Conservation (phyloP, 2,113 vertebrate genomes). For the Opisthocomus hoazin region DNA sequence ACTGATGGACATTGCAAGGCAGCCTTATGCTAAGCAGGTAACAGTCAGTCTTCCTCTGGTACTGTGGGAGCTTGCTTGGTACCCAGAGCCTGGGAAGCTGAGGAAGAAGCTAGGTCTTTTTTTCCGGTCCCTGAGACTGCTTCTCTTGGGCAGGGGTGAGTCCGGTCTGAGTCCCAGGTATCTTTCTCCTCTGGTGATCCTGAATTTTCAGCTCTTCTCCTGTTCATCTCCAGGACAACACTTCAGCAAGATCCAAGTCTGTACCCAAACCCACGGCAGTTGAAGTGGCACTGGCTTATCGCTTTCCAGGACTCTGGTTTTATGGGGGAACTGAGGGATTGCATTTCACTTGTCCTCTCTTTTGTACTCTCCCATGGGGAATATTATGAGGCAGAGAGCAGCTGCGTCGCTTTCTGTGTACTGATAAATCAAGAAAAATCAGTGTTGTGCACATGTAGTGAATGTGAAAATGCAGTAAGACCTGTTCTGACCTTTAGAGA, state of each 20-base stretch:
- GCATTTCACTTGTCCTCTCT: neutral
- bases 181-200: neutral
- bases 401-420: neutral
- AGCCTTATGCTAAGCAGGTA: neutral
- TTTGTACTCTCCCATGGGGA: neutral
- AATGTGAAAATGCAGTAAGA: neutral
- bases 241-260: neutral
- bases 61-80: neutral
- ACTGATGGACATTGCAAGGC: neutral
- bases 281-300: neutral
- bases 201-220: neutral
- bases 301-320: neutral
- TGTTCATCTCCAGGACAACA: neutral
- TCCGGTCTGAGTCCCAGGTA: neutral
- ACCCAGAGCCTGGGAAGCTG: neutral
- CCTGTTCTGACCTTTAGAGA: neutral
- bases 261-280: neutral
- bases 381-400: neutral
- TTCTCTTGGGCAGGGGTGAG: neutral
- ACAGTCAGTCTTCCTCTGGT: neutral
- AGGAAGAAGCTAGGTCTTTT: neutral
- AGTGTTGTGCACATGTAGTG: neutral
- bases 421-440: neutral
- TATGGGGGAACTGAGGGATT: neutral
- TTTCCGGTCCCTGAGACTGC: neutral